These are phyloP conservation scores for Pocillopora meandrina DNA, from an alignment of 92 coral and sea anemone species.

Conservation along the genomic window DNA sequence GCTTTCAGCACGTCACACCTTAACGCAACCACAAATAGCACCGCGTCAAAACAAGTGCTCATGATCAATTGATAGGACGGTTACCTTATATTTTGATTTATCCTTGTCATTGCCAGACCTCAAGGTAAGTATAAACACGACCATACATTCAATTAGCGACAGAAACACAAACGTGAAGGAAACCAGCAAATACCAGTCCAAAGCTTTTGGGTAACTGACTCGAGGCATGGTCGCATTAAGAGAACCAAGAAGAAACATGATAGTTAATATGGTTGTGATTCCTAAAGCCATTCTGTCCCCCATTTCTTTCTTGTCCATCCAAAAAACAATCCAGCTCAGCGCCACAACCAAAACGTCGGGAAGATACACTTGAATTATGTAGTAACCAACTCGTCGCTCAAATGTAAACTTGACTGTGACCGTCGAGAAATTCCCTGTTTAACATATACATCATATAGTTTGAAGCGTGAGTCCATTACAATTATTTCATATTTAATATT, in stretches of 20 bases:
- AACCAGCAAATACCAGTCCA: constrained; percentile 69
- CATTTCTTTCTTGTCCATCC: constrained; percentile 85
- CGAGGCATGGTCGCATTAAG: constrained; percentile 68
- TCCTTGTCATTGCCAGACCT: background rate
- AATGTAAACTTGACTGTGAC: constrained; percentile 65
- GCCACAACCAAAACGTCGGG: constrained; percentile 79
- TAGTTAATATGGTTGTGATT: constrained; percentile 78
- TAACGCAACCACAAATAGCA: no score
- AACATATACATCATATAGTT: background rate
- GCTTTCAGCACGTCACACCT: no score
- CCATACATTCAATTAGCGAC: constrained; percentile 58
- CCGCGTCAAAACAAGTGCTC: no score
- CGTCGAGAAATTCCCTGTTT: constrained; percentile 73
- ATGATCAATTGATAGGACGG: no score
- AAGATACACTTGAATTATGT: constrained; percentile 82
- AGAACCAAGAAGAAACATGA: constrained; percentile 83
- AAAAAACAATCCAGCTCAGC: constrained; percentile 90
- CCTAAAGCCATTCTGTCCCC: constrained; percentile 88
- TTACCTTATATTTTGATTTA: constrained; percentile 9
- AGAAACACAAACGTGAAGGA: constrained; percentile 69
- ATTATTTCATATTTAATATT: no score
- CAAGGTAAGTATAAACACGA: constrained; percentile 39
- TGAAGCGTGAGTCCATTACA: no score
- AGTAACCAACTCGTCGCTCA: constrained; percentile 81
- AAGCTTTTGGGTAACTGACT: constrained; percentile 72